Evolutionary conservation across 2,113 vertebrate genomes (phyloP), one percentile per base, ranked within the genome.

Genomic region (Serilophus lunatus): DNA sequence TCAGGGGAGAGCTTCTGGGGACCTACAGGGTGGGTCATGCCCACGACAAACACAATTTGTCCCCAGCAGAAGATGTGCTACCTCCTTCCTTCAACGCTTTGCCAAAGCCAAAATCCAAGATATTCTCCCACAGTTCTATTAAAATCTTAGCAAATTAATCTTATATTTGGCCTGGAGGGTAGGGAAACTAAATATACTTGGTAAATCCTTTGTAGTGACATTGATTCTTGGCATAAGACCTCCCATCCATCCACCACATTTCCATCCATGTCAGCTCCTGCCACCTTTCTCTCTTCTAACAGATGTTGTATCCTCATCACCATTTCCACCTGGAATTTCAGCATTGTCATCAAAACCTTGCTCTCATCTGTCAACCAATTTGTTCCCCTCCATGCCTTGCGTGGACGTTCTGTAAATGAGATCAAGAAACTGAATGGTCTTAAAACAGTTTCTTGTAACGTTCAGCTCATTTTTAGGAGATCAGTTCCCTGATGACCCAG

Each of bases 331-430:
- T 42, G 61, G 18, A 86, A 87, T 68, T 75, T 51, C 74, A 79
- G 42, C 2, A 20, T 54, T 35, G 33, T 7, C 61, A 59, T 28
- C 70, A 51, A 92, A 82, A 79, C 36, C 61, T 83, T 38, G 42
- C 75, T 82, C 68, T 69, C 23, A 61, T 35, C 72, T 74, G 18
- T 45, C 80, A 93, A 23, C 22, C 24, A n/a, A 7, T 36, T 28
- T 69, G n/a, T n/a, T 72, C n/a, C 23, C 19, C 12, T 69, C 63
- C 0, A 0, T 20, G 31, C 65, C 25, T 69, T 8, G 24, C 9
- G 35, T 2, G 14, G 13, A 36, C 19, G 38, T 78, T 10, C 29
- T 63, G 23, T 14, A 84, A 60, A 42, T 10, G 38, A 78, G 65
- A 87, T 59, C 36, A 66, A 82, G 65, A 51, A 91, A 90, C 38